phyloP scores from a whole-genome alignment of 37 sponge, comb jelly and placozoan species.

The Eunapius fragilis region DNA sequence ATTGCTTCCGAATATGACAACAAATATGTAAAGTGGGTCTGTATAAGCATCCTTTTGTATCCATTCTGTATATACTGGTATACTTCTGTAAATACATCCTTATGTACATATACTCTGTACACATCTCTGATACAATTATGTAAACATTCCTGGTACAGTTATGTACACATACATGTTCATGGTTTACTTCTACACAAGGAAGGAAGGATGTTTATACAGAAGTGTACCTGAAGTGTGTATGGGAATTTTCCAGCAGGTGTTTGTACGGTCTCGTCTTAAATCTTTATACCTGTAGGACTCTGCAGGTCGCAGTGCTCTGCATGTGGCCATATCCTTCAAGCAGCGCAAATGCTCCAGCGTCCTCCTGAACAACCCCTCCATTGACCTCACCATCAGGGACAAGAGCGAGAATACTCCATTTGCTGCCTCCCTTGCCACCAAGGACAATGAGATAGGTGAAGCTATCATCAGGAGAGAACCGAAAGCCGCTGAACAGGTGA shows the following conservation, averaged over 20 bases:
- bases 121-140: too few species aligned
- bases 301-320: conserved; percentile 74
- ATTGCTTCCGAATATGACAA: too few species aligned
- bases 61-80: too few species aligned
- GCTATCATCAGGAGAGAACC: conserved; percentile 89
- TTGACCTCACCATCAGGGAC: conserved; percentile 82
- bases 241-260: not conserved
- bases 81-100: too few species aligned
- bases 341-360: conserved; percentile 69
- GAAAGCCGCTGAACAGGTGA: conserved; percentile 87
- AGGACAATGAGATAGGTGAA: conserved; percentile 78
- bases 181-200: too few species aligned
- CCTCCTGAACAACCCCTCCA: conserved; percentile 78
- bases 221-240: too few species aligned
- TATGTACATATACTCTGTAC: too few species aligned
- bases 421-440: conserved; percentile 80
- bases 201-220: too few species aligned
- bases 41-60: too few species aligned
- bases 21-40: too few species aligned
- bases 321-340: conserved; percentile 85
- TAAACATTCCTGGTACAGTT: too few species aligned
- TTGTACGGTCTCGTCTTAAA: not conserved
- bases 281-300: conserved; percentile 73
- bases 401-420: conserved; percentile 79
- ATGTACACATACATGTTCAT: too few species aligned